These are phyloP conservation scores for Nomada hirtipes DNA, from an alignment of 2,888 invertebrate species.

Conservation along the genomic window DNA sequence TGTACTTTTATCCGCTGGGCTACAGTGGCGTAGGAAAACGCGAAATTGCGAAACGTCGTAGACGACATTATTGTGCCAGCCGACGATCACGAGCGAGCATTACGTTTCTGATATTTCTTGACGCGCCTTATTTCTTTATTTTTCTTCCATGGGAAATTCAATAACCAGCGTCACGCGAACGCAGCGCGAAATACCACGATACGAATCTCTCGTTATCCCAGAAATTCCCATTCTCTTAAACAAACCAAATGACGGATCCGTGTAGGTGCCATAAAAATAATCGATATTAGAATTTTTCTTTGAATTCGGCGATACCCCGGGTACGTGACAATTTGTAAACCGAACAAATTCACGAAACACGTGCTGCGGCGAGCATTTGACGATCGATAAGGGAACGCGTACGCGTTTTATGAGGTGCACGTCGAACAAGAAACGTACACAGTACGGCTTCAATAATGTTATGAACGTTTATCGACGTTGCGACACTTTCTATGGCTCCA, in stretches of 20 bases:
- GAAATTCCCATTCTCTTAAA: neutral
- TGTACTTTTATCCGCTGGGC: constrained; percentile 58
- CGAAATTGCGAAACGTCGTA: neutral
- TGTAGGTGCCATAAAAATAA: neutral
- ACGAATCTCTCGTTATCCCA: neutral
- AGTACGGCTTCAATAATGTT: constrained; percentile 64
- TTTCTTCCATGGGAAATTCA: neutral
- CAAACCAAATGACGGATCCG: neutral
- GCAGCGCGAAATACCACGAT: constrained; percentile 1
- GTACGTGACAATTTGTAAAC: constrained; percentile 44
- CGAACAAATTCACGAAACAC: constrained; percentile 55
- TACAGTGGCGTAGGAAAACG: constrained; percentile 47
- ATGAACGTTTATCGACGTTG: constrained; percentile 67
- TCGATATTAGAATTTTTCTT: constrained; percentile 10
- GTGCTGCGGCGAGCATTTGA: constrained; percentile 24
- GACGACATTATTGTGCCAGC: neutral
- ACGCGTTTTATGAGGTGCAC: constrained; percentile 62
- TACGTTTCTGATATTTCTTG: neutral
- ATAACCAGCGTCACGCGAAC: constrained; percentile 13
- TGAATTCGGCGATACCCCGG: neutral
- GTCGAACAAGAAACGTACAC: constrained; percentile 56
- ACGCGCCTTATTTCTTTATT: neutral
- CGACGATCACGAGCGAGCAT: neutral
- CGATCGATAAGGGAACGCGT: constrained; percentile 60
- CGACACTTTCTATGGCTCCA: constrained; percentile 47